Base-by-base conservation (phyloP, 1,140 invertebrate species). In the Procambarus clarkii region DNA sequence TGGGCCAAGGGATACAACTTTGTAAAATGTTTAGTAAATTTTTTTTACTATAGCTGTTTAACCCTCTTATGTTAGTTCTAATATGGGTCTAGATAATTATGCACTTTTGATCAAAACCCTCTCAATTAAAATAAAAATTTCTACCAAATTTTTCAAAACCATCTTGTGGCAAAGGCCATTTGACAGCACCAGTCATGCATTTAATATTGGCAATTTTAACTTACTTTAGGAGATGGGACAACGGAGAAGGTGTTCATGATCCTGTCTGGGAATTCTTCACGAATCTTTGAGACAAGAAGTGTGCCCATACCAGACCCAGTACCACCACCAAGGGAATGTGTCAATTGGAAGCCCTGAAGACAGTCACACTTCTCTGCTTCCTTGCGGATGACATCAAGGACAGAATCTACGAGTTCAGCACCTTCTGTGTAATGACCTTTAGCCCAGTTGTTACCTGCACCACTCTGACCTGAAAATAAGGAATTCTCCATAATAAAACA, bases 361-460 rank as follows among this genome's bases (percentile, higher is more conserved):
- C 89, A 91, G n/a, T 91, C 89, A 74, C 89, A 91, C 44, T 91
- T 91, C n/a, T 91, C 89, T 64, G 89, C 89, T 80, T 91, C 89
- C 83, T 91, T 91, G 76, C 89, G 89, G 76, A 91, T 46, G 45
- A 91, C 89, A 80, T 91, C 89, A 15, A 91, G 76, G 54, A 91
- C 89, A 46, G 82, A 85, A 45, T 91, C 89, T 48, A 91, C 89
- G 5, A 91, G 58, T 69, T 91, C 89, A 60, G 89, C 89, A 44
- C 89, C 89, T 80, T 91, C 89, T 80, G 89, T 91, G 89, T 91
- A 91, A 44, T 91, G 89, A 69, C 89, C 89, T 82, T 91, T 91
- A 58, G 89, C 89, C 89, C 89, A 91, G 76, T 91, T 91, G 82
- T 91, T 91, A 2, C 89, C 89, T 34, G 89, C 89, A 91, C 89